Percentiles rank a stretch among this genome's conserved stretches.
Evolutionary conservation across 2,113 vertebrate genomes (phyloP).

Genomic region (Apteryx owenii): DNA sequence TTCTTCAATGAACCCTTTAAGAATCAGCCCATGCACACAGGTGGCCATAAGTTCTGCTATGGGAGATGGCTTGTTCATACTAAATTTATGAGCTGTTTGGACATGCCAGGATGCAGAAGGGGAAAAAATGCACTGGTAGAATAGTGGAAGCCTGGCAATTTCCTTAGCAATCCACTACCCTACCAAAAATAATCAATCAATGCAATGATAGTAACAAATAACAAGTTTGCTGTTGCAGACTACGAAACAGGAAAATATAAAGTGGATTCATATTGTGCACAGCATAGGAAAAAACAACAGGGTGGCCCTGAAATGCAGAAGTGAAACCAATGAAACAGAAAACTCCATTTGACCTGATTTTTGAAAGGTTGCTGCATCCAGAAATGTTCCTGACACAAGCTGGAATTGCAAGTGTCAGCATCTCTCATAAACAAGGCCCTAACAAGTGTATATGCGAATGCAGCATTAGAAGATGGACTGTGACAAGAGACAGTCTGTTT

Average conservation of each 20-base stretch:
- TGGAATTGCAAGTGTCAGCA: neutral
- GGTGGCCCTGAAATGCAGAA: neutral
- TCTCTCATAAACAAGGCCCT: neutral
- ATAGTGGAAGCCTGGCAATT: neutral
- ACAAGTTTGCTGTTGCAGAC: neutral
- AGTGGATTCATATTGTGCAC: neutral
- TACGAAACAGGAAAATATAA: neutral
- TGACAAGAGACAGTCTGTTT: neutral
- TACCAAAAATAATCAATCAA: neutral
- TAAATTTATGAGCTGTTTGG: neutral
- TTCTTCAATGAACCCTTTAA: neutral
- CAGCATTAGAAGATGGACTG: accelerated
- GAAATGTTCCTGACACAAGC: neutral
- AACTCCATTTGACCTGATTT: neutral
- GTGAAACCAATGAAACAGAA: neutral
- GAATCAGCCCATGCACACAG: neutral
- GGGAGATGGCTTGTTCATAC: neutral
- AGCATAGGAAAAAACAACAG: accelerated
- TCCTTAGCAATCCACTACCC: neutral
- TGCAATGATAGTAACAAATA: neutral
- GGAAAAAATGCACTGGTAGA: neutral
- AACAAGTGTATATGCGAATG: neutral
- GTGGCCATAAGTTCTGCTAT: neutral
- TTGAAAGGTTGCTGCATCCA: neutral
- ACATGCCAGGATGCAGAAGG: neutral